phyloP scores from a whole-genome alignment of 2,888 invertebrate species.

The Limenitis camilla region DNA sequence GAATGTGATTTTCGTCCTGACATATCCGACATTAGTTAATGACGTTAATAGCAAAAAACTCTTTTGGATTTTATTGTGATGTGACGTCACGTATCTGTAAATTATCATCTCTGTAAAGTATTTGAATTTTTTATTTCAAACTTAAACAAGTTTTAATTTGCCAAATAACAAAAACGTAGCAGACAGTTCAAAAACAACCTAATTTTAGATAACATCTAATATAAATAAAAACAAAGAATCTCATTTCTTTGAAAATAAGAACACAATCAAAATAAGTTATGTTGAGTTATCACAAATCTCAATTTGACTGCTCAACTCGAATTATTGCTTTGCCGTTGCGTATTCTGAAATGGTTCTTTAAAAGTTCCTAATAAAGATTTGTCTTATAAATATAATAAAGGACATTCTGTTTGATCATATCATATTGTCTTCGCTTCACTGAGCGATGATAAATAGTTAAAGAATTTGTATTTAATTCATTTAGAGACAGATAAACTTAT shows the following conservation, averaged over 20 bases:
- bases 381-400: constrained; percentile 34
- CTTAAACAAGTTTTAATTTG: no score
- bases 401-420: constrained; percentile 46
- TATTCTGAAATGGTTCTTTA: constrained; percentile 8
- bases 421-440: constrained; percentile 43
- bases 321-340: constrained; percentile 8
- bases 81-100: no score
- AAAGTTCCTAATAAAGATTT: constrained; percentile 15
- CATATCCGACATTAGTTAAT: no score
- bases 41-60: neutral
- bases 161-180: no score
- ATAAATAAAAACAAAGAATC: constrained; percentile 2
- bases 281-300: constrained; percentile 9
- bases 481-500: no score
- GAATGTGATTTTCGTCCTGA: no score
- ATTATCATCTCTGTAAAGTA: no score
- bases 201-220: neutral
- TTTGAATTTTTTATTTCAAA: no score
- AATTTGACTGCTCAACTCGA: constrained; percentile 7
- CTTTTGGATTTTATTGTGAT: neutral
- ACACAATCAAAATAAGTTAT: constrained; percentile 5
- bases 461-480: no score
- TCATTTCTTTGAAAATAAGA: constrained; percentile 8
- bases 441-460: no score
- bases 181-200: no score